phyloP scores from a whole-genome alignment of 1,140 invertebrate genomes.

The Nebria ingens region DNA sequence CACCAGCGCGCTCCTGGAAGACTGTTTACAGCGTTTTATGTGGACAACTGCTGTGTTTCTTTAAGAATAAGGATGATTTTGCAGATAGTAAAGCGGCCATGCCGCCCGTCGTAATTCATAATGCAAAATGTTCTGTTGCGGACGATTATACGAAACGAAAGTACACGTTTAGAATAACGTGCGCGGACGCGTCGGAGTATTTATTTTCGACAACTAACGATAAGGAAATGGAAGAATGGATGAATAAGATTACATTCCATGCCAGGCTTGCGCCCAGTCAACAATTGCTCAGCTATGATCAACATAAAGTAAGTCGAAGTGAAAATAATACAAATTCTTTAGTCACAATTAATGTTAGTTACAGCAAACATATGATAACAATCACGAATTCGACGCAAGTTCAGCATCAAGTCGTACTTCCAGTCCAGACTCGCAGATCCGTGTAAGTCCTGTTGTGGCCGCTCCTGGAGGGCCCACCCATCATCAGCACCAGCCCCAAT shows the following conservation, averaged over 20 bases:
- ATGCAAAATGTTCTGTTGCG: conserved; percentile 73
- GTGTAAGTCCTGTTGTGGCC: background rate
- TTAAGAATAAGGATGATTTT: conserved; percentile 91
- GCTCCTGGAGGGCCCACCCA: background rate
- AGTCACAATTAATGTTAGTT: background rate
- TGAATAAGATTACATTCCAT: conserved; percentile 88
- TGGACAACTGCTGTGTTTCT: conserved; percentile 95
- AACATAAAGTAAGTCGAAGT: conserved; percentile 25
- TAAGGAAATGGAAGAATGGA: conserved; percentile 82
- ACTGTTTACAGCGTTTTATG: conserved; percentile 90
- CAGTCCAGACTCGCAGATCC: conserved; percentile 25
- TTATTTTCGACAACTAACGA: conserved; percentile 69
- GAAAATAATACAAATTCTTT: background rate
- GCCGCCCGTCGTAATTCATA: conserved; percentile 82
- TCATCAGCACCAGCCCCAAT: background rate
- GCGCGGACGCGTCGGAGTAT: conserved; percentile 87
- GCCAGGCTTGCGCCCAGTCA: conserved; percentile 81
- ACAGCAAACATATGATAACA: conserved; percentile 22
- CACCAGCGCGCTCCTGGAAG: conserved; percentile 92
- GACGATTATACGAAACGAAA: conserved; percentile 93
- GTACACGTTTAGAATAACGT: conserved; percentile 79
- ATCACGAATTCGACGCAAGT: conserved; percentile 30
- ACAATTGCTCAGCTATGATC: conserved; percentile 75
- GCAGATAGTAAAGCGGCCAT: conserved; percentile 74
- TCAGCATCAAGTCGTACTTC: conserved; percentile 34